These are phyloP conservation scores for Antedon mediterranea DNA, from an alignment of 53 echinoderm and acorn worm species.

Conservation along the genomic window DNA sequence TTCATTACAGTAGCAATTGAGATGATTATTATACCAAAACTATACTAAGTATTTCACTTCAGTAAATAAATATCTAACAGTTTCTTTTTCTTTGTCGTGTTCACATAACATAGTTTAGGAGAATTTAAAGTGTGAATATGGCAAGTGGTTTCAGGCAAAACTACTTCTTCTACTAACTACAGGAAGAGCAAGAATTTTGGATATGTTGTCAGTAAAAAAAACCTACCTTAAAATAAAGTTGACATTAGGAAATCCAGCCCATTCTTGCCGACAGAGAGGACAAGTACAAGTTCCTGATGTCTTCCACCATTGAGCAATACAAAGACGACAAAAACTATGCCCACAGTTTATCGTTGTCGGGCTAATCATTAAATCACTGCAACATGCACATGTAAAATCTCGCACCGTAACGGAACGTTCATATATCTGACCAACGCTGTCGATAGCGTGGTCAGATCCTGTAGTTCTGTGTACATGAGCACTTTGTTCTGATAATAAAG, in stretches of 20 bases:
- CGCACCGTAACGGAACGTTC: neutral
- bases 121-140: too few species aligned
- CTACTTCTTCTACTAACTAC: too few species aligned
- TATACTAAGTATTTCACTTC: too few species aligned
- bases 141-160: too few species aligned
- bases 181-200: too few species aligned
- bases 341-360: slow-evolving; percentile 89
- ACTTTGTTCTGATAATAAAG: neutral
- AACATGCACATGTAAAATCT: slow-evolving; percentile 63
- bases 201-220: neutral
- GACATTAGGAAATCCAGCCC: slow-evolving; percentile 82
- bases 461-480: neutral
- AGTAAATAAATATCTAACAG: too few species aligned
- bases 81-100: too few species aligned
- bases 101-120: too few species aligned
- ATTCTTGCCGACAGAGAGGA: slow-evolving; percentile 71
- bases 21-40: too few species aligned
- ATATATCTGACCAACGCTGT: neutral
- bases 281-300: slow-evolving; percentile 61
- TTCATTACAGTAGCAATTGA: too few species aligned
- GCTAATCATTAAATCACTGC: slow-evolving; percentile 86
- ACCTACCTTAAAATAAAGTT: slow-evolving; percentile 72
- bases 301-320: slow-evolving; percentile 88
- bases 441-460: neutral
- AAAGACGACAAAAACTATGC: slow-evolving; percentile 82